Percentiles rank a stretch among this genome's conserved stretches.
These are phyloP conservation scores for Trachelus tabidus DNA, from an alignment of 2,888 invertebrate species.

Conservation along the genomic window DNA sequence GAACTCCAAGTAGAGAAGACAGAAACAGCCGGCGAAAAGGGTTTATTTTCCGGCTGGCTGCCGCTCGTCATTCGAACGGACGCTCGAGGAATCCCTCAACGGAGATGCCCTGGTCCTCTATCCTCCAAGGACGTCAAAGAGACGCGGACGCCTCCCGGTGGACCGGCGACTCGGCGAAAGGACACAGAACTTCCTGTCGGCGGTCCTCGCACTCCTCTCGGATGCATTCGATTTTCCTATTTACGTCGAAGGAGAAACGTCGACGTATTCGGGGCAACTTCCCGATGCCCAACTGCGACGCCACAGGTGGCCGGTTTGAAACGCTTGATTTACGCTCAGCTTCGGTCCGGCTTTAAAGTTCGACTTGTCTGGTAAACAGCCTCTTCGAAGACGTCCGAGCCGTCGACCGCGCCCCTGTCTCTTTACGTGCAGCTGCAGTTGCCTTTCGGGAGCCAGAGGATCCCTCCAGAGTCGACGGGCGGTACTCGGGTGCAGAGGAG, in stretches of 20 bases:
- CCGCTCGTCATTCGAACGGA: conserved; percentile 53
- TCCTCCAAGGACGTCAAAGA: conserved; percentile 2
- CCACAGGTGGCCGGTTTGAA: conserved; percentile 57
- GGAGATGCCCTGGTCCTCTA: conserved; percentile 38
- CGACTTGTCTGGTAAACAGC: conserved; percentile 13
- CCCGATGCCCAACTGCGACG: conserved; percentile 18
- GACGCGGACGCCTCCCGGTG: not conserved
- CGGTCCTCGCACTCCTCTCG: not conserved
- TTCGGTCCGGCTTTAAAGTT: conserved; percentile 51
- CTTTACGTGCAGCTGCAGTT: too few species aligned
- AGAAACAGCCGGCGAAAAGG: conserved; percentile 9
- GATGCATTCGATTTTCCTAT: conserved; percentile 28
- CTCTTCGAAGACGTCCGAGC: not conserved
- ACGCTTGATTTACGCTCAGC: conserved; percentile 55
- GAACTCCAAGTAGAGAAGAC: not conserved
- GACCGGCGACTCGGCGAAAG: not conserved
- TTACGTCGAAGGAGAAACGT: conserved; percentile 15
- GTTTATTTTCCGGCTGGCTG: conserved; percentile 56
- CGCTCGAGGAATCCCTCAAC: conserved; percentile 52
- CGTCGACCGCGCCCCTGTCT: too few species aligned
- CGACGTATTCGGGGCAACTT: not conserved
- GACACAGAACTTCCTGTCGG: not conserved
- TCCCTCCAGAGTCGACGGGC: too few species aligned
- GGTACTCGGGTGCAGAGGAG: too few species aligned
- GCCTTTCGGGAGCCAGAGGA: too few species aligned